Base-by-base conservation (phyloP, 2,888 invertebrate genomes). In the Orthonychiurus folsomi region DNA sequence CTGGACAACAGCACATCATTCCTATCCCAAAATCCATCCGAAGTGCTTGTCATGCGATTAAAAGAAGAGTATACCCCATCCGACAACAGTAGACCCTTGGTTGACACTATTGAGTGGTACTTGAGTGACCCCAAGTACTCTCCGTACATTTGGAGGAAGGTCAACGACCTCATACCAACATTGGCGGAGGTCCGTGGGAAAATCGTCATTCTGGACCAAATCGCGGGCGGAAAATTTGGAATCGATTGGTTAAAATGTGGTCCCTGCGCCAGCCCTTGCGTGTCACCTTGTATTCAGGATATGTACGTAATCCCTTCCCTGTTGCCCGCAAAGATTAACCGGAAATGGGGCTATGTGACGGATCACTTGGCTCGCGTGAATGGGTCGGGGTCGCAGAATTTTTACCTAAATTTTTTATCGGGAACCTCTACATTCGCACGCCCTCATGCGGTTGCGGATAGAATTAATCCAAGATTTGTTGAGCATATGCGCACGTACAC, bases 151-250 rank as follows among this genome's bases (percentile, higher is more conserved):
- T 53, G 53, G 53, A 15, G n/a, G 48, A 15, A 20, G 21, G 53
- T 12, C 21, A 20, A 20, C 9, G 15, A 53, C 53, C 18, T 5
- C 5, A 23, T 23, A 9, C 56, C 27, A 9, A 23, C 24, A 12
- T 25, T 56, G 15, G 56, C 12, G 20, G 56, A 56, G 25, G 27
- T 26, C 15, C 56, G 56, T 25, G 56, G 56, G 9, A 56, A 56
- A 56, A 56, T 56, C 25, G 27, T 56, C 9, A 20, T 56, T 56
- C 27, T 56, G 21, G 56, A 56, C 25, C 12, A 56, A 9, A 25
- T 56, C 20, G 18, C 54, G 54, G 24, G 24, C n/a, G 56, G 56
- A 24, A 3, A 23, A 23, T 26, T 55, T 55, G 56, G 56, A 3
- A 9, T 23, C 18, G 26, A 23, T 15, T 55, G 56, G 56, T 25